Evolutionary conservation across 1,140 invertebrate genomes (phyloP).

Genomic region (Halesus radiatus): DNA sequence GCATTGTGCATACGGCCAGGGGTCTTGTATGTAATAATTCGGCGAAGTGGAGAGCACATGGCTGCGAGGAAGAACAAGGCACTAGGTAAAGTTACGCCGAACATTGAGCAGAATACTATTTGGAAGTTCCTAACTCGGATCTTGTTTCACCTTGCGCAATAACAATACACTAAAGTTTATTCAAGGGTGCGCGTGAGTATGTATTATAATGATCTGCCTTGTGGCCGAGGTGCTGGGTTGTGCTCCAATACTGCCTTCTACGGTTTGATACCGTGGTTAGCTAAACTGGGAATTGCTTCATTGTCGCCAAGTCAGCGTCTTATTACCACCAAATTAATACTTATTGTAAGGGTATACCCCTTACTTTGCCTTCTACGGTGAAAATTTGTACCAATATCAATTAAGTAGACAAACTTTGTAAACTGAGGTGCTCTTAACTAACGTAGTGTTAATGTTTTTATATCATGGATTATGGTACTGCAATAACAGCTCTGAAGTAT

Average conservation of each 20-base stretch:
- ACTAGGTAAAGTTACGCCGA: slow-evolving; percentile 14
- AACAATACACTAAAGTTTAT: slow-evolving; percentile 28
- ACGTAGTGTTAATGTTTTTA: too few species aligned
- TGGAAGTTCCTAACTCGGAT: slow-evolving; percentile 8
- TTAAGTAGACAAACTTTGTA: too few species aligned
- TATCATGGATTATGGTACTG: too few species aligned
- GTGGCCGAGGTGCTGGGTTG: not conserved
- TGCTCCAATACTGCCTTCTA: not conserved
- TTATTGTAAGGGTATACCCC: too few species aligned
- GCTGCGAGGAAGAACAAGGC: slow-evolving; percentile 39
- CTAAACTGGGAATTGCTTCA: not conserved
- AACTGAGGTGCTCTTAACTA: too few species aligned
- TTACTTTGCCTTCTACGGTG: too few species aligned
- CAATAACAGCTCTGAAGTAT: too few species aligned
- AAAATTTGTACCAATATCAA: too few species aligned
- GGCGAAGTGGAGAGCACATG: slow-evolving; percentile 49
- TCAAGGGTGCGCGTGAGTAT: slow-evolving; percentile 6
- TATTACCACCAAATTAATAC: too few species aligned
- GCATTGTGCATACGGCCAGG: slow-evolving; percentile 50
- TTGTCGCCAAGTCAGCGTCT: not conserved
- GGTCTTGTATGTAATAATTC: slow-evolving; percentile 55
- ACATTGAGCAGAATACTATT: slow-evolving; percentile 26
- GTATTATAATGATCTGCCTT: not conserved
- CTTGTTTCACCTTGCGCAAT: slow-evolving; percentile 34
- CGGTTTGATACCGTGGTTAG: not conserved